Base-by-base conservation (phyloP, 1,140 invertebrate species). In the Drosophila subpulchrella region DNA sequence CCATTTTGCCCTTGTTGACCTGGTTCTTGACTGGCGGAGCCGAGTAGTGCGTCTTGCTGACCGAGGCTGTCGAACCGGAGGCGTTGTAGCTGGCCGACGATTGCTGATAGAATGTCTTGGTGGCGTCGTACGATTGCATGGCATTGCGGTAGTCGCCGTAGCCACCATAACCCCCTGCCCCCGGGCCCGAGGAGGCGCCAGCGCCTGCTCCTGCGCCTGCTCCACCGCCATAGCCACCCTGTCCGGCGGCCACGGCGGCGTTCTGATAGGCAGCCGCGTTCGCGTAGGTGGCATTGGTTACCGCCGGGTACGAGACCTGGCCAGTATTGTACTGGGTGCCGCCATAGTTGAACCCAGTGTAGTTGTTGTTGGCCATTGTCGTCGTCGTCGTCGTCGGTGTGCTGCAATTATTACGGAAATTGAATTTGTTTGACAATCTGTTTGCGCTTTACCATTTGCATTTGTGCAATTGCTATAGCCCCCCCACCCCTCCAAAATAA, bases 281-380 rank as follows among this genome's bases (percentile, higher is more conserved):
- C 51, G 89, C 91, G 76, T 91, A 91, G 56, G 91, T 92, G 55
- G 88, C 91, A 71, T 92, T 90, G 27, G 91, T 91, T 70, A 91
- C 89, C 36, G 89, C 91, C 58, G 91, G 90, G 58, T 92, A 92
- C 32, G 88, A 70, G n/a, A 88, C 80, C 56, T 90, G 82, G n/a
- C 82, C 82, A 54, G 86, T 68, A 95, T 96, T 96, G 93, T 97
- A 97, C 94, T 97, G 97, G 88, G 97, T 97, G 93, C 96, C 96
- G 84, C 96, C 96, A 93, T 97, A 97, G 91, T 96, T 96, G 95
- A 97, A 97, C 88, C 97, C 97, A 93, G 97, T 97, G 94, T 97
- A 97, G 95, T 97, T 97, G 94, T 97, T 97, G 93, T 96, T 96
- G 93, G 97, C 96, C 97, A 97, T 97, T 78, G 66, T 68, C 27